A percentile compares a stretch with the other conserved stretches of the same genome.
phyloP scores from a whole-genome alignment of 1,140 invertebrate species.

The Littorina saxatilis region DNA sequence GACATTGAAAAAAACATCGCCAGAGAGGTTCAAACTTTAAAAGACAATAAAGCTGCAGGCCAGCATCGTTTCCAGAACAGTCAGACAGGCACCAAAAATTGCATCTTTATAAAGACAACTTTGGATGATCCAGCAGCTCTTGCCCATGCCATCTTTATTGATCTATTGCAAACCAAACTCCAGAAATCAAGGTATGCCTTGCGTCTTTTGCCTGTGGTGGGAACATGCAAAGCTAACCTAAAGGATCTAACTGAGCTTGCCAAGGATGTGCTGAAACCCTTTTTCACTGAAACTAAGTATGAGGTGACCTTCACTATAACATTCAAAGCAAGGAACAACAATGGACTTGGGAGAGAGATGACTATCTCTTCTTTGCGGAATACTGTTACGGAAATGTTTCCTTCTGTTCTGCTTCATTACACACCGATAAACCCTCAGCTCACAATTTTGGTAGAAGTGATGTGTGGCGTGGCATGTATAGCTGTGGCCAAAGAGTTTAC shows the following conservation, averaged over 20 bases:
- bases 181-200: conserved; percentile 88
- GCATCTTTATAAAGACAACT: conserved; percentile 88
- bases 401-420: conserved; percentile 59
- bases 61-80: conserved; percentile 78
- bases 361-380: conserved; percentile 59
- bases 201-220: conserved; percentile 87
- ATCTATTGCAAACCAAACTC: conserved; percentile 86
- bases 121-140: conserved; percentile 84
- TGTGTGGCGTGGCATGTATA: conserved; percentile 72
- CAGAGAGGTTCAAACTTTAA: conserved; percentile 74
- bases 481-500: conserved; percentile 70
- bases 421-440: conserved; percentile 62
- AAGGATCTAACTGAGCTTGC: conserved; percentile 84
- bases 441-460: conserved; percentile 70
- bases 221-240: conserved; percentile 86
- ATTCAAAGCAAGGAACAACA: conserved; percentile 87
- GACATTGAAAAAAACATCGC: conserved; percentile 72
- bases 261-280: conserved; percentile 83
- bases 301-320: conserved; percentile 83
- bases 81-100: conserved; percentile 87
- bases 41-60: conserved; percentile 68
- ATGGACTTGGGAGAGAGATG: conserved; percentile 82
- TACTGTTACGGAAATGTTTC: conserved; percentile 59
- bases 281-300: conserved; percentile 80
- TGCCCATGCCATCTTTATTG: conserved; percentile 83